Evolutionary conservation across 2,888 invertebrate genomes (phyloP).

Genomic region (Drosophila nr. fundita): DNA sequence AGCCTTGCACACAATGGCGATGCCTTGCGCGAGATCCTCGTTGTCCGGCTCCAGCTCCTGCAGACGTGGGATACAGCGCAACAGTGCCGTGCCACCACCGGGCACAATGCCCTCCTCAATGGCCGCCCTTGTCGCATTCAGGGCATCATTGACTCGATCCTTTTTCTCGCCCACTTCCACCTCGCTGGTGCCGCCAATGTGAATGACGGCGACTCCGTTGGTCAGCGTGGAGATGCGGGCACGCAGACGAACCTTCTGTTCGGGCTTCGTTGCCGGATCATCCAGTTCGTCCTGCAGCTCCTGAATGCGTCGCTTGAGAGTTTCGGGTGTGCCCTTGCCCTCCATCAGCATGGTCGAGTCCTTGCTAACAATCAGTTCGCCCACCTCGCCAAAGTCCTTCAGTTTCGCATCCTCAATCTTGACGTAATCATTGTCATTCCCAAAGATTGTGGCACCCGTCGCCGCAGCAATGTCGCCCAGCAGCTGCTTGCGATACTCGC

Average conservation of each 20-base stretch:
- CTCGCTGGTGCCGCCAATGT: conserved; percentile 95
- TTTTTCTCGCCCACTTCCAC: conserved; percentile 98
- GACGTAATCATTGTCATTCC: conserved; percentile 95
- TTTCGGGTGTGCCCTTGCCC: conserved; percentile 92
- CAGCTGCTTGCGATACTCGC: conserved; percentile 96
- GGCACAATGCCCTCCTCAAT: conserved; percentile 99
- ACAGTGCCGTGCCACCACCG: conserved; percentile 96
- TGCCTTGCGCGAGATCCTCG: conserved; percentile 85
- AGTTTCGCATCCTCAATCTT: conserved; percentile 94
- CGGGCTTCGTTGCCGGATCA: conserved; percentile 93
- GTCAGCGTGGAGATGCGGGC: conserved; percentile 95
- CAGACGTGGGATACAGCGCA: conserved; percentile 91
- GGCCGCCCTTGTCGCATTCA: conserved; percentile 97
- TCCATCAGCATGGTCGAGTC: conserved; percentile 91
- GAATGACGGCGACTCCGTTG: conserved; percentile 92
- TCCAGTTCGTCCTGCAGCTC: conserved; percentile 95
- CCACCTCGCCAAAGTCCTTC: conserved; percentile 93
- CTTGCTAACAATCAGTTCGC: conserved; percentile 95
- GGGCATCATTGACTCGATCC: conserved; percentile 96
- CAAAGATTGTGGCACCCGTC: conserved; percentile 96
- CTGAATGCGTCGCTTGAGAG: conserved; percentile 92
- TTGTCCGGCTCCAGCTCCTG: conserved; percentile 87
- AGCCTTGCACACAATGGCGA: conserved; percentile 93
- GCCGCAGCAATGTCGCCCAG: conserved; percentile 96
- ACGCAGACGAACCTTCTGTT: conserved; percentile 96